A percentile compares a stretch with the other conserved stretches of the same genome.
phyloP scores from a whole-genome alignment of 2,797 vertebrate species.

The Tamandua tetradactyla region DNA sequence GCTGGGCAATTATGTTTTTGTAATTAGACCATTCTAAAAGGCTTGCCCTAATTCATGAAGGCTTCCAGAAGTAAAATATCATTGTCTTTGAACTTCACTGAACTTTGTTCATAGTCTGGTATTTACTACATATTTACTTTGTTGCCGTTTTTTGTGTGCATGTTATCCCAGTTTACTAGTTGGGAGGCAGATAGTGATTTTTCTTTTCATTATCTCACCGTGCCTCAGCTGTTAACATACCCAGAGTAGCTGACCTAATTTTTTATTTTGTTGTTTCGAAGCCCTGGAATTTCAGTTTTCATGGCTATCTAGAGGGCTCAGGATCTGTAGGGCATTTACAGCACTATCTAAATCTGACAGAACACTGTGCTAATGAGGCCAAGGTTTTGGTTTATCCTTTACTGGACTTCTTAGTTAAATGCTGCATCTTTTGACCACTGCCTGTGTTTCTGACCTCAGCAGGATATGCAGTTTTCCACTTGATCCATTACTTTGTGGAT shows the following conservation, averaged over 20 bases:
- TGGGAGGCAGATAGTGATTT: neutral
- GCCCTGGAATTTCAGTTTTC: neutral
- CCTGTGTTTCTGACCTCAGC: neutral
- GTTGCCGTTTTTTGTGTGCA: neutral
- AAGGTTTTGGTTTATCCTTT: neutral
- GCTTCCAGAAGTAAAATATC: neutral
- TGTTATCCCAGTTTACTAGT: neutral
- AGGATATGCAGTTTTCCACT: neutral
- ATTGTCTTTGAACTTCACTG: neutral
- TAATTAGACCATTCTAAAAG: neutral
- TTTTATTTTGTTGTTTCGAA: slow-evolving; percentile 33
- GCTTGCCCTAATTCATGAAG: neutral
- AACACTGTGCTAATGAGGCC: neutral
- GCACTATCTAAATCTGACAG: neutral
- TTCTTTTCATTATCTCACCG: neutral
- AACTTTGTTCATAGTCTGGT: neutral
- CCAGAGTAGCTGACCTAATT: slow-evolving; percentile 13
- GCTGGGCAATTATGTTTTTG: slow-evolving; percentile 46
- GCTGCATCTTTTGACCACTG: neutral
- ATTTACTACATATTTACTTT: neutral
- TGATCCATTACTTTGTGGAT: neutral
- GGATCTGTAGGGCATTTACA: neutral
- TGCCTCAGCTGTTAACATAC: neutral
- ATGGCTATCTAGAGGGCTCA: neutral
- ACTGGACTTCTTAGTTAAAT: neutral